Evolutionary conservation across 2,797 vertebrate species (phyloP).

Genomic region (Chlorospingus semifuscus): DNA sequence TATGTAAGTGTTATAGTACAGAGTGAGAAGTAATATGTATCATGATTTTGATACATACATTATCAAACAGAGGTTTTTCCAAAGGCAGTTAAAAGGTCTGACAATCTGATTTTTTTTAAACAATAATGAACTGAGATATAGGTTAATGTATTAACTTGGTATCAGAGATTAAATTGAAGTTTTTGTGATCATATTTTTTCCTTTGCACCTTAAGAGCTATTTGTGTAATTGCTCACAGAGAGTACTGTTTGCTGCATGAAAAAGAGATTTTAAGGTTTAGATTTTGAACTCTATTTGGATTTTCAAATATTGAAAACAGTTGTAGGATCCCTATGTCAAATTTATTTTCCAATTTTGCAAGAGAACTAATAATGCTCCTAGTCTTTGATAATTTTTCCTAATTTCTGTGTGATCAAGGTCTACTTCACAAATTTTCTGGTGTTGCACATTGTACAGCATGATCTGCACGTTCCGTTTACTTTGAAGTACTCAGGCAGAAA

Average conservation of each 20-base stretch:
- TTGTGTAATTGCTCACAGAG: not conserved
- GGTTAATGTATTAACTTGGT: not conserved
- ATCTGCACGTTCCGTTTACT: not conserved
- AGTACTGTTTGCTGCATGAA: not conserved
- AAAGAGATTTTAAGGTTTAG: not conserved
- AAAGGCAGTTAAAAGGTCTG: not conserved
- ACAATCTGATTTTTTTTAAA: not conserved
- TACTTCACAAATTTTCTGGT: not conserved
- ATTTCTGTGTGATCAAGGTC: not conserved
- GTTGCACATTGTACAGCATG: not conserved
- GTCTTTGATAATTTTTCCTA: not conserved
- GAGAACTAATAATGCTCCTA: not conserved
- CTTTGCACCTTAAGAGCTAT: not conserved
- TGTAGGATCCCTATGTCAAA: not conserved
- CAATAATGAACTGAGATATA: not conserved
- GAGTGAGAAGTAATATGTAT: not conserved
- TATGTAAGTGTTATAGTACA: not conserved
- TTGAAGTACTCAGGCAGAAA: not conserved
- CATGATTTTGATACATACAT: not conserved
- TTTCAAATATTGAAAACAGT: not conserved
- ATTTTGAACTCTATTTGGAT: not conserved
- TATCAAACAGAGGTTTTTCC: not conserved
- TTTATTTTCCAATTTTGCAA: not conserved
- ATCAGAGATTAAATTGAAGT: not conserved
- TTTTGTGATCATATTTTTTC: not conserved